Percentiles rank a stretch among this genome's conserved stretches.
Conservation (phyloP, 92 coral and sea anemone genomes). For the Montipora capitata region DNA sequence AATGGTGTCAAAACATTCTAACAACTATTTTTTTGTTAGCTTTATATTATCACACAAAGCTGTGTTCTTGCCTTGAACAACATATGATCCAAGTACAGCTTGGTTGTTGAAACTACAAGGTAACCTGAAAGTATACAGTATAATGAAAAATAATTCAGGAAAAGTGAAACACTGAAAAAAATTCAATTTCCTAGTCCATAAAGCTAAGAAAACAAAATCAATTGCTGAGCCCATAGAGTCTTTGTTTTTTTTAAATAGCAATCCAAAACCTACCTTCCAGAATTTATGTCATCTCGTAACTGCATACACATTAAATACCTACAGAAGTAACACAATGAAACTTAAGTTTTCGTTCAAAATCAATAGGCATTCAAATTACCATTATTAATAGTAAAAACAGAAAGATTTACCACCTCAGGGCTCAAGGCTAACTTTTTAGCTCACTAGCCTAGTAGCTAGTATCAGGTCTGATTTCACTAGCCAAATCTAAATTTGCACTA, state of each 20-base stretch:
- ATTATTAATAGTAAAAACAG: too few relatives aligned
- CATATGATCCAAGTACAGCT: slow-evolving; percentile 94
- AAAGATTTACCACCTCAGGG: too few relatives aligned
- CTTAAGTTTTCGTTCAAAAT: background rate
- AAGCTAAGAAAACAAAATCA: background rate
- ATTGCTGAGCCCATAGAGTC: too few relatives aligned
- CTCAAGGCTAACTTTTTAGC: too few relatives aligned
- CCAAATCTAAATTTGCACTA: too few relatives aligned
- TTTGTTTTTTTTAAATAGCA: background rate
- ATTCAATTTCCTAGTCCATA: background rate
- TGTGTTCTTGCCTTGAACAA: slow-evolving; percentile 84
- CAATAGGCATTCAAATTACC: too few relatives aligned
- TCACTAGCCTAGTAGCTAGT: too few relatives aligned
- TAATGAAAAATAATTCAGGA: background rate
- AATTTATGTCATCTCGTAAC: slow-evolving; percentile 96
- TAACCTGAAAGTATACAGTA: slow-evolving; percentile 59
- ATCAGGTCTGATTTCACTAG: too few relatives aligned
- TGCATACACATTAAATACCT: slow-evolving; percentile 94
- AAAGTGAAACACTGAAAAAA: background rate
- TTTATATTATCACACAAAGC: background rate
- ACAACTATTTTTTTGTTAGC: background rate
- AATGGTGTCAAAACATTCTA: too few relatives aligned
- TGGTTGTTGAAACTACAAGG: slow-evolving; percentile 97
- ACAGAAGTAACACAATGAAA: background rate
- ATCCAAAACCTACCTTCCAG: slow-evolving; percentile 86